Evolutionary conservation across 2,797 vertebrate genomes (phyloP).

Genomic region (Oreochromis mossambicus): DNA sequence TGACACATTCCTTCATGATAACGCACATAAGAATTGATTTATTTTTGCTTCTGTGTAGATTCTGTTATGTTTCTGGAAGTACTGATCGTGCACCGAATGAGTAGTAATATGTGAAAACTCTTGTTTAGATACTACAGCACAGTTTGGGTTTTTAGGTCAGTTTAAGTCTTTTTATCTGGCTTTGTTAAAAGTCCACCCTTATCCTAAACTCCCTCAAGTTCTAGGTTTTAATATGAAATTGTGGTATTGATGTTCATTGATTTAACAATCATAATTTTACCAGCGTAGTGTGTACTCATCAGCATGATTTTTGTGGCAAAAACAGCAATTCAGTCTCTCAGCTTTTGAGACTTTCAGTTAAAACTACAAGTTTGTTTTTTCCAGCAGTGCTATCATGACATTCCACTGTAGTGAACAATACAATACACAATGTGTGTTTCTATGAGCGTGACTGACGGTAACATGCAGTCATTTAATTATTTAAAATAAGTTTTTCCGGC

Average conservation of each 20-base stretch:
- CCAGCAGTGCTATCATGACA: background rate
- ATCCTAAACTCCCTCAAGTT: background rate
- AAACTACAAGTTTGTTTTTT: background rate
- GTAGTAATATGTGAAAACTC: background rate
- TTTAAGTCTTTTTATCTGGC: background rate
- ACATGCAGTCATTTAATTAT: constrained; percentile 25
- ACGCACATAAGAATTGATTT: background rate
- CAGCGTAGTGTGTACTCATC: background rate
- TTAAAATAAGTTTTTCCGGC: background rate
- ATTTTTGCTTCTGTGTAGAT: background rate
- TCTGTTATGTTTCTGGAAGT: background rate
- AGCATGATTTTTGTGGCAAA: background rate
- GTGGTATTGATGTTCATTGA: background rate
- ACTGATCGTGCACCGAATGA: background rate
- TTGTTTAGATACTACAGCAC: background rate
- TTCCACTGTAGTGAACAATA: constrained; percentile 22
- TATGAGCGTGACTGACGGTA: constrained; percentile 1
- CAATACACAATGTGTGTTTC: background rate
- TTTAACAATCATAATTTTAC: background rate
- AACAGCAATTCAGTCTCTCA: background rate
- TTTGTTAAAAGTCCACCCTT: background rate
- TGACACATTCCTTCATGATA: background rate
- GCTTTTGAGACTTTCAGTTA: background rate
- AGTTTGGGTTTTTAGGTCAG: background rate
- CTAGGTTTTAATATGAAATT: background rate